phyloP scores from a whole-genome alignment of 2,113 vertebrate species.

The Cyanistes caeruleus region DNA sequence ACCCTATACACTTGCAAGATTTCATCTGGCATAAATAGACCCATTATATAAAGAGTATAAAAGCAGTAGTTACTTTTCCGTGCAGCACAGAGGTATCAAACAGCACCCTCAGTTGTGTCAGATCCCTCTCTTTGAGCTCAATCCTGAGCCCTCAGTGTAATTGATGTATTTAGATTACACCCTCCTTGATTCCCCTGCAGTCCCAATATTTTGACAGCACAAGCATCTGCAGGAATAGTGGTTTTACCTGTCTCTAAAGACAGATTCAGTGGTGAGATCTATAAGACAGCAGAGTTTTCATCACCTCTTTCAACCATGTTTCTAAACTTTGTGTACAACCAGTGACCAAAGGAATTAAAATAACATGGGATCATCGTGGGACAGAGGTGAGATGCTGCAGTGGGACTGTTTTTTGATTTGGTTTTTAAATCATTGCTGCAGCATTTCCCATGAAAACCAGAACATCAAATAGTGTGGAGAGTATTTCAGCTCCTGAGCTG shows the following conservation, averaged over 20 bases:
- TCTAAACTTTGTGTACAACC: neutral
- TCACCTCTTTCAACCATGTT: neutral
- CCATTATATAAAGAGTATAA: neutral
- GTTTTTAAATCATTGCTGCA: neutral
- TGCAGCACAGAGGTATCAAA: neutral
- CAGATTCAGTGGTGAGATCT: neutral
- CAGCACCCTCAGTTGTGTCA: neutral
- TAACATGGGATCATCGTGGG: accelerated
- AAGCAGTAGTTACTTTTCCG: neutral
- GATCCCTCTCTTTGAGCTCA: neutral
- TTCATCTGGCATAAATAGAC: neutral
- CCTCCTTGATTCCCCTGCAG: neutral
- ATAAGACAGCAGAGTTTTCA: neutral
- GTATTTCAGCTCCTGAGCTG: neutral
- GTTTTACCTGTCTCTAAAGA: neutral
- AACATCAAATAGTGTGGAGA: accelerated
- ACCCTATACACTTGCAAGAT: neutral
- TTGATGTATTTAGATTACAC: neutral
- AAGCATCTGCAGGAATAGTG: neutral
- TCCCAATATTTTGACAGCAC: neutral
- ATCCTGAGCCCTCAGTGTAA: neutral
- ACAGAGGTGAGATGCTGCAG: neutral
- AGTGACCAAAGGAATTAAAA: neutral
- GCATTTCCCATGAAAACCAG: neutral
- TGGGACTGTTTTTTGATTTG: neutral